Conservation (phyloP, 2,888 invertebrate species). For the Leucophora obtusa region DNA sequence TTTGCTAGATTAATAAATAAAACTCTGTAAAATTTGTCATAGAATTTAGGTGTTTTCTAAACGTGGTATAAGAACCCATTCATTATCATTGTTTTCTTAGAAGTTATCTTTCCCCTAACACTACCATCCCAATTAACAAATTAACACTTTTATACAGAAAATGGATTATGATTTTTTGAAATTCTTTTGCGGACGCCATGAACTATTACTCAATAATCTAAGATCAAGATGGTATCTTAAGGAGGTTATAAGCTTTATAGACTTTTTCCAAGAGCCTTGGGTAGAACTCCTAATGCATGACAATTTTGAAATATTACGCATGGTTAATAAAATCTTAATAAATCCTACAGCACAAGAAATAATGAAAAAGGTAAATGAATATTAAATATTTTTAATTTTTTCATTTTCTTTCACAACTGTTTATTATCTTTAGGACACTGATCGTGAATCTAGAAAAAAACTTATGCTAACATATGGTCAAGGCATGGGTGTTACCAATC, state of each 20-base stretch:
- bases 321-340: constrained; percentile 46
- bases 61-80: too few species aligned
- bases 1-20: too few species aligned
- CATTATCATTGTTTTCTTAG: too few species aligned
- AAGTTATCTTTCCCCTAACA: not conserved
- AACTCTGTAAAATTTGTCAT: too few species aligned
- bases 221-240: constrained; percentile 65
- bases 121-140: too few species aligned
- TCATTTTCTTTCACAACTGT: not conserved
- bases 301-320: constrained; percentile 68
- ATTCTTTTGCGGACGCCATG: constrained; percentile 72
- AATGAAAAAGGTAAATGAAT: constrained; percentile 44
- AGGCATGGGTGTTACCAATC: constrained; percentile 40
- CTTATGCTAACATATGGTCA: constrained; percentile 36
- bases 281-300: constrained; percentile 73
- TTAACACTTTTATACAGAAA: too few species aligned
- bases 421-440: constrained; percentile 37
- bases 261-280: constrained; percentile 70
- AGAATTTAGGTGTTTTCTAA: too few species aligned
- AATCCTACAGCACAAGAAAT: constrained; percentile 37
- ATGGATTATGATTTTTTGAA: constrained; percentile 69
- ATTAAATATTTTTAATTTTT: not conserved
- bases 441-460: constrained; percentile 48
- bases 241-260: constrained; percentile 68
- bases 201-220: constrained; percentile 71